Percentiles rank a stretch among this genome's conserved stretches.
These are phyloP conservation scores for Acropora yongei DNA, from an alignment of 64 coral and sea anemone genomes.

Conservation along the genomic window DNA sequence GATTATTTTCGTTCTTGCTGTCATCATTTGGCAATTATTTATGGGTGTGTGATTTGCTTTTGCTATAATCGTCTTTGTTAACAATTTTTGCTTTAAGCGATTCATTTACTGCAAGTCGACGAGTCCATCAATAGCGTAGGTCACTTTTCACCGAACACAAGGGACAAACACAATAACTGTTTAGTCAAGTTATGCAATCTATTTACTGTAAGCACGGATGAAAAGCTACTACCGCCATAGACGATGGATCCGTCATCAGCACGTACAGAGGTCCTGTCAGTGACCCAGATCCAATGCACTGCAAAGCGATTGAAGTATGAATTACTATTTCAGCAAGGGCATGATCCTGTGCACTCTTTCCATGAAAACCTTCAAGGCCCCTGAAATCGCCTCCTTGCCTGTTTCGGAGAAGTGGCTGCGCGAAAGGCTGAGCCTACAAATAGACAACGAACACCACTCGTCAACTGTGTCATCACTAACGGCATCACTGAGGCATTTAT, in stretches of 20 bases:
- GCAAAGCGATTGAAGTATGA: slow-evolving; percentile 13
- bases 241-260: background rate
- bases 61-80: too few relatives aligned
- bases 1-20: too few relatives aligned
- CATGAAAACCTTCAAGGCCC: slow-evolving; percentile 10
- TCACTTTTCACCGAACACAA: too few relatives aligned
- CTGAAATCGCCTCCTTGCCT: slow-evolving; percentile 12
- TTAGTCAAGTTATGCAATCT: too few relatives aligned
- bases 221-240: background rate
- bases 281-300: slow-evolving; percentile 9
- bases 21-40: too few relatives aligned
- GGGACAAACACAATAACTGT: too few relatives aligned
- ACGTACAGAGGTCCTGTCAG: slow-evolving; percentile 10
- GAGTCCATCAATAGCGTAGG: too few relatives aligned
- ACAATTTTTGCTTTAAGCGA: too few relatives aligned
- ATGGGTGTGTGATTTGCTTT: too few relatives aligned
- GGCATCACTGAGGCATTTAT: too few relatives aligned
- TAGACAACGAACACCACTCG: background rate
- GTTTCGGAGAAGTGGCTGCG: slow-evolving; percentile 4
- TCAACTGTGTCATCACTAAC: too few relatives aligned
- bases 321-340: slow-evolving; percentile 47
- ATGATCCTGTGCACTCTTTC: slow-evolving; percentile 41
- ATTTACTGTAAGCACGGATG: background rate
- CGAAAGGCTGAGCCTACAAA: slow-evolving; percentile 17
- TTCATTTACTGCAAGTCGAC: too few relatives aligned